phyloP scores from a whole-genome alignment of 2,888 invertebrate genomes.

The Periphyllus acericola region DNA sequence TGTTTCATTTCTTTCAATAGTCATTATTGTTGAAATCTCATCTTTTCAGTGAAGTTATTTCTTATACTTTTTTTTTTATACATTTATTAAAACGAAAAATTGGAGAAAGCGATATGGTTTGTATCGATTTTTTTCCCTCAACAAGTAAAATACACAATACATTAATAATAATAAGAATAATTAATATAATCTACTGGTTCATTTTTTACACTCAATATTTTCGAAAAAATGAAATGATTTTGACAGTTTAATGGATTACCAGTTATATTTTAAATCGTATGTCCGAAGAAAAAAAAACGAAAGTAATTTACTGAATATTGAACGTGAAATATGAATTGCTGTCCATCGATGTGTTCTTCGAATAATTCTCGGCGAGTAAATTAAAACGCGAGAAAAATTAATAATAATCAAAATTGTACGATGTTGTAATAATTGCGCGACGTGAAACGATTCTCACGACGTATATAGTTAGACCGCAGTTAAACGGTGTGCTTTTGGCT shows the following conservation, averaged over 20 bases:
- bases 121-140: not conserved
- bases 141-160: not conserved
- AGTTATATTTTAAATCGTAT: not conserved
- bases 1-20: too few relatives aligned
- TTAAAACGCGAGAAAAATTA: slow-evolving; percentile 35
- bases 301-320: not conserved
- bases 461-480: not conserved
- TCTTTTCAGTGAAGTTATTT: too few relatives aligned
- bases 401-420: not conserved
- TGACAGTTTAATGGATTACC: not conserved
- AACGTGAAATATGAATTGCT: not conserved
- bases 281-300: not conserved
- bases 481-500: not conserved
- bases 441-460: slow-evolving; percentile 18
- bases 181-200: not conserved
- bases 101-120: too few relatives aligned
- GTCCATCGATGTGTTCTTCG: not conserved
- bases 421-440: not conserved
- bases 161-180: not conserved
- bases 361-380: slow-evolving; percentile 19
- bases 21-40: too few relatives aligned
- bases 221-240: not conserved
- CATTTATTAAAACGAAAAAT: too few relatives aligned
- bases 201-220: not conserved
- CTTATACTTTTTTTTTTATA: too few relatives aligned